phyloP scores from a whole-genome alignment of 2,888 invertebrate genomes.

The Sabatieria punctata region DNA sequence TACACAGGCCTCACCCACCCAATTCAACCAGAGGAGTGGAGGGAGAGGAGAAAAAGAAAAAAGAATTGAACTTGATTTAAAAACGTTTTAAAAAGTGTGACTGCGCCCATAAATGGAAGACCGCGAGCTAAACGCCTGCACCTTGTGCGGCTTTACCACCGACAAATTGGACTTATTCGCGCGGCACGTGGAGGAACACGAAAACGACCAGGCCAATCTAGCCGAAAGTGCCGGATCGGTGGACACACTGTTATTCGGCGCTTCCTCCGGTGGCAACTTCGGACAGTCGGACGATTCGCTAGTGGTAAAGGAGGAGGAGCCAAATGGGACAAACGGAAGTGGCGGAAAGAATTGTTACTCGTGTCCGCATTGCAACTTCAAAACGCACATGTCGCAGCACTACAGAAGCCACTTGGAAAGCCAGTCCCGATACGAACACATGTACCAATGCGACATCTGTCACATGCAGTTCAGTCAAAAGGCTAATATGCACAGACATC shows the following conservation, averaged over 20 bases:
- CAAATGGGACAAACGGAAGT: neutral
- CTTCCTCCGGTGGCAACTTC: too few species aligned
- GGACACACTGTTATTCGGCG: too few species aligned
- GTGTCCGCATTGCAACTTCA: slow-evolving; percentile 29
- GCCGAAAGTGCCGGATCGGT: too few species aligned
- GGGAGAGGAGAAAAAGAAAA: too few species aligned
- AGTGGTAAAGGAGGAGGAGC: too few species aligned
- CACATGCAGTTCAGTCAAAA: slow-evolving; percentile 91
- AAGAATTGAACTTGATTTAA: too few species aligned
- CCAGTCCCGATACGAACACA: slow-evolving; percentile 45
- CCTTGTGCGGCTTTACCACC: slow-evolving; percentile 26
- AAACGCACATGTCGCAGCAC: slow-evolving; percentile 28
- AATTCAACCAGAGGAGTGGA: too few species aligned
- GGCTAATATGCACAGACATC: slow-evolving; percentile 82
- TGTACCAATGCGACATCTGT: slow-evolving; percentile 85
- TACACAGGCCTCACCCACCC: too few species aligned
- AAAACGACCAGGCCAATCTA: slow-evolving; percentile 10
- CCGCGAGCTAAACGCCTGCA: slow-evolving; percentile 22
- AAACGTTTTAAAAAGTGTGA: too few species aligned
- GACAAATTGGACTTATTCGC: slow-evolving; percentile 19
- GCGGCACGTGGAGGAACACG: slow-evolving; percentile 21
- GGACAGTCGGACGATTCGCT: slow-evolving; percentile 1
- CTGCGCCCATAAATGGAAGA: too few species aligned
- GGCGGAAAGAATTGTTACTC: slow-evolving; percentile 15
- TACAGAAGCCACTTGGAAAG: slow-evolving; percentile 17